Evolutionary conservation across 2,888 invertebrate genomes (phyloP).

Genomic region (Furcula furcula): DNA sequence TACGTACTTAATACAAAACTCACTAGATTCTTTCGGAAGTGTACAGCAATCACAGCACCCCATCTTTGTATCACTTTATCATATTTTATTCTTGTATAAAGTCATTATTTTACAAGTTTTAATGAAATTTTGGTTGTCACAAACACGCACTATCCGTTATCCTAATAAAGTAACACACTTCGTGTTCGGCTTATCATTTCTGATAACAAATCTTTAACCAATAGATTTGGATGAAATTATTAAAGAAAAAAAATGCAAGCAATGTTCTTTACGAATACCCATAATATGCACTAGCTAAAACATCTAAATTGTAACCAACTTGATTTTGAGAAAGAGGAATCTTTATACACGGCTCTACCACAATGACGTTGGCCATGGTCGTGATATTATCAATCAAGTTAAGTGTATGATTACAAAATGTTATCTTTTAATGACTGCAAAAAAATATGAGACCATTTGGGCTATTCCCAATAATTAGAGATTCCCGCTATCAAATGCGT

Average conservation of each 20-base stretch:
- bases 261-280: too few species aligned
- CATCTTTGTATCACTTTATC: constrained; percentile 38
- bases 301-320: background rate
- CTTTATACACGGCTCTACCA: too few species aligned
- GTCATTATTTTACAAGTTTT: background rate
- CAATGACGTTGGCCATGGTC: too few species aligned
- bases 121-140: constrained; percentile 5
- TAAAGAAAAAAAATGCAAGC: background rate
- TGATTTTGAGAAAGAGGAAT: too few species aligned
- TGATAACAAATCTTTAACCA: constrained; percentile 22
- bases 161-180: constrained; percentile 1
- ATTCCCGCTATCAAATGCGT: too few species aligned
- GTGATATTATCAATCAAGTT: too few species aligned
- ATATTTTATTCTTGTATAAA: constrained; percentile 10
- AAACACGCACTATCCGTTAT: constrained; percentile 6
- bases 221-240: constrained; percentile 9
- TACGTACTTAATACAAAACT: constrained; percentile 40
- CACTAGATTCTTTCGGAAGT: constrained; percentile 63
- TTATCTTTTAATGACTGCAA: too few species aligned
- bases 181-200: constrained; percentile 20
- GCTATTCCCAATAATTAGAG: too few species aligned
- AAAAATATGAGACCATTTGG: too few species aligned
- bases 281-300: background rate
- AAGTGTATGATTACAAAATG: too few species aligned
- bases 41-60: constrained; percentile 62